Evolutionary conservation across 2,888 invertebrate species (phyloP).

Genomic region (Apamea anceps): DNA sequence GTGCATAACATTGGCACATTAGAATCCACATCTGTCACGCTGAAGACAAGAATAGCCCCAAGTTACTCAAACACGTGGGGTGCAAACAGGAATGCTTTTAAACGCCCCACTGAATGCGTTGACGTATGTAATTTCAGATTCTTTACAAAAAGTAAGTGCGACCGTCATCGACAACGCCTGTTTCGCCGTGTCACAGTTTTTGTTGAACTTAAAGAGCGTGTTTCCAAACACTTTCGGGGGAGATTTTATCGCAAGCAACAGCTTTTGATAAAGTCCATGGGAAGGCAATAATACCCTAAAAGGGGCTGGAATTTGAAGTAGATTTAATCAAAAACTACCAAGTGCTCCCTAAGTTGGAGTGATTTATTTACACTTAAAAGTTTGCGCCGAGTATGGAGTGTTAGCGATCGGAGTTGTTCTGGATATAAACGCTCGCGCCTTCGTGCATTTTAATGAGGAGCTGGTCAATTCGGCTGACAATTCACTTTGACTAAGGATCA

Average conservation of each 20-base stretch:
- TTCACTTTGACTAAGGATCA: constrained; percentile 20
- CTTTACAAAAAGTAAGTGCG: constrained; percentile 80
- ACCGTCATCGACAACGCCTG: constrained; percentile 69
- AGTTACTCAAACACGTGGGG: constrained; percentile 75
- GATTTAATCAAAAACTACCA: constrained; percentile 65
- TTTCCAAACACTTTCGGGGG: constrained; percentile 67
- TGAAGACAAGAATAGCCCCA: constrained; percentile 73
- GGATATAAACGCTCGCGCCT: background rate
- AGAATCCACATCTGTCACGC: constrained; percentile 71
- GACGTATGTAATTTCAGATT: constrained; percentile 87
- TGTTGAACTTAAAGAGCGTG: constrained; percentile 66
- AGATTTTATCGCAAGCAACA: constrained; percentile 71
- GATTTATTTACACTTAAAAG: constrained; percentile 64
- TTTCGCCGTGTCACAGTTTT: constrained; percentile 67
- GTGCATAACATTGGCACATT: constrained; percentile 72
- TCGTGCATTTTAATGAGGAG: constrained; percentile 14
- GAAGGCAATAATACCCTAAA: constrained; percentile 68
- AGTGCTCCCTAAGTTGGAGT: constrained; percentile 56
- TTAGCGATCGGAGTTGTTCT: constrained; percentile 23
- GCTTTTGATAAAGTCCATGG: constrained; percentile 67
- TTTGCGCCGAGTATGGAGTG: constrained; percentile 41
- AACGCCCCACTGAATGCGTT: constrained; percentile 83
- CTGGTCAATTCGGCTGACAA: constrained; percentile 11
- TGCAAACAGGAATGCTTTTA: constrained; percentile 81
- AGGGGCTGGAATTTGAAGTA: constrained; percentile 65